Base-by-base conservation (phyloP, 2,113 vertebrate genomes). In the Glareola pratincola region DNA sequence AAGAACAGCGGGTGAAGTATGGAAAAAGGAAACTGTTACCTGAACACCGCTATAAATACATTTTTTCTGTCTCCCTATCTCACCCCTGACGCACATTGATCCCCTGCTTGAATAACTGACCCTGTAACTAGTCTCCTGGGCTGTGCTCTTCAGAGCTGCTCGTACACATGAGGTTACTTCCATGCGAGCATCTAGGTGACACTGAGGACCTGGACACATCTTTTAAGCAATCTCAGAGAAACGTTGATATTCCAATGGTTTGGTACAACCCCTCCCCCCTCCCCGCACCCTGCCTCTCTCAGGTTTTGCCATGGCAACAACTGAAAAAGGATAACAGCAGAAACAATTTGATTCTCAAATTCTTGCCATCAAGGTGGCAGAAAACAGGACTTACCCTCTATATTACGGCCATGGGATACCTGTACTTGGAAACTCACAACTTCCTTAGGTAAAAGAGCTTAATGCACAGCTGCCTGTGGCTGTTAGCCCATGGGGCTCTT, bases 301-400 rank as follows among this genome's bases (percentile, higher is more conserved):
- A 45, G 39, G 71, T 68, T 95, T 95, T 91, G 77, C 92, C 89
- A 90, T 90, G 69, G 81, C 89, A 95, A 95, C 76, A 91, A 69
- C 50, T 60, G 62, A 51, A 91, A 85, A 89, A 75, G 45, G 24
- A 8, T 68, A 83, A 88, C 27, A 59, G 2, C 3, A 72, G 32
- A 91, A 91, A 71, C 12, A 5, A 69, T 54, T 36, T 53, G 73
- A 64, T 72, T 91, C 62, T 85, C 0, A 1, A 53, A 62, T 79
- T 88, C 57, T 76, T 76, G 54, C 32, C 62, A 10, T 47, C 18
- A 37, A 76, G 69, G 45, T 5, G 9, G 45, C n/a, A 92, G 54
- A 90, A 88, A 93, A 83, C 67, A 80, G 63, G 23, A 41, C 36
- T 63, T 60, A 78, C 18, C 32, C 39, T 91, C 57, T 64, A 4